A percentile compares a stretch with the other conserved stretches of the same genome.
Evolutionary conservation across 2,888 invertebrate genomes (phyloP).

Genomic region (Maniola hyperantus): DNA sequence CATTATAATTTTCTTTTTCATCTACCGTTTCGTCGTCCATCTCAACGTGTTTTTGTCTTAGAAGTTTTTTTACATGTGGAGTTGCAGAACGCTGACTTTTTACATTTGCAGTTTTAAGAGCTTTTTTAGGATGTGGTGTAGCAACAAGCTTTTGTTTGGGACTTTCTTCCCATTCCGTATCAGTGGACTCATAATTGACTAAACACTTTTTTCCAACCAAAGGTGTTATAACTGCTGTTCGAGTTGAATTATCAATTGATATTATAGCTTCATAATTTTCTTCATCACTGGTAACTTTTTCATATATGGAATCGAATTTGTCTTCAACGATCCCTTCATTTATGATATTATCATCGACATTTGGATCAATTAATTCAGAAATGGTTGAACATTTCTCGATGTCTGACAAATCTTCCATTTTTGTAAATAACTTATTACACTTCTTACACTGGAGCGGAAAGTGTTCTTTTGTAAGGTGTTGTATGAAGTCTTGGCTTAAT

Average conservation of each 20-base stretch:
- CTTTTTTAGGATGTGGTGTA: constrained; percentile 56
- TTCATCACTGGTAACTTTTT: constrained; percentile 54
- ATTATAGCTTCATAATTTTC: constrained; percentile 63
- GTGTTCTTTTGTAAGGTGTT: constrained; percentile 63
- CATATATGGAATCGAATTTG: constrained; percentile 67
- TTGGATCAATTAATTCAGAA: constrained; percentile 60
- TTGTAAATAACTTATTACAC: constrained; percentile 62
- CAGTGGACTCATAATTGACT: constrained; percentile 73
- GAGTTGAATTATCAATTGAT: constrained; percentile 59
- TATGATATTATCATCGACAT: constrained; percentile 37
- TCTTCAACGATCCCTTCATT: constrained; percentile 52
- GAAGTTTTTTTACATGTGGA: constrained; percentile 68
- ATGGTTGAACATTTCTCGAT: constrained; percentile 69
- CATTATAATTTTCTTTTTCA: constrained; percentile 49
- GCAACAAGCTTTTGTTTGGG: constrained; percentile 42
- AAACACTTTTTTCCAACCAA: constrained; percentile 61
- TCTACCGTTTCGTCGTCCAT: constrained; percentile 55
- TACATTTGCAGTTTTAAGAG: constrained; percentile 60
- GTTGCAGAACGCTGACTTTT: constrained; percentile 62
- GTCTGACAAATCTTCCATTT: constrained; percentile 65
- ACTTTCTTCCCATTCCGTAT: constrained; percentile 54
- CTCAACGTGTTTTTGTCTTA: constrained; percentile 61
- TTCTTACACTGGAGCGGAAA: constrained; percentile 68
- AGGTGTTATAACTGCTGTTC: constrained; percentile 73
- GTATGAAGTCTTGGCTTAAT: constrained; percentile 58